Evolutionary conservation across 2,797 vertebrate genomes (phyloP).

Genomic region (Pantherophis alleghaniensis): DNA sequence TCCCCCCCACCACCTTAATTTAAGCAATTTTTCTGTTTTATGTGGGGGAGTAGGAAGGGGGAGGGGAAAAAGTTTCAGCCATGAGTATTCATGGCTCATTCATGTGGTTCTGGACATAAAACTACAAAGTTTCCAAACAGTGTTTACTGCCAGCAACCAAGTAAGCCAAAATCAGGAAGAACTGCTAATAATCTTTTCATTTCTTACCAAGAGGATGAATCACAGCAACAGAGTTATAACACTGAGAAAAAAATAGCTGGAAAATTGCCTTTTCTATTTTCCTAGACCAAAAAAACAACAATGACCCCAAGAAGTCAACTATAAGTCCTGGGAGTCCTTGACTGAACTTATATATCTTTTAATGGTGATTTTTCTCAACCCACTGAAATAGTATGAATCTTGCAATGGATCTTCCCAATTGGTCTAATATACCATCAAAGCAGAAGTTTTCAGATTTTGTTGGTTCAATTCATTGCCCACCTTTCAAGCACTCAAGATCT

Average conservation of each 20-base stretch:
- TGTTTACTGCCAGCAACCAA: neutral
- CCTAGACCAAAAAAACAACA: too few relatives aligned
- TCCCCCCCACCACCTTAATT: neutral
- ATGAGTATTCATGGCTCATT: neutral
- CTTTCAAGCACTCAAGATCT: neutral
- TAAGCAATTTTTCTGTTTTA: neutral
- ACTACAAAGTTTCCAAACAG: neutral
- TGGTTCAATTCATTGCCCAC: neutral
- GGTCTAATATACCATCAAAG: neutral
- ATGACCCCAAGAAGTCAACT: neutral
- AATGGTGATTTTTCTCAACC: neutral
- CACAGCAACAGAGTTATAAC: neutral
- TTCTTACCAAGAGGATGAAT: neutral
- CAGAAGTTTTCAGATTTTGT: neutral
- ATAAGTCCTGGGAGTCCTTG: neutral
- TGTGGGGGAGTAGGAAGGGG: neutral
- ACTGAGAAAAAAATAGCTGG: neutral
- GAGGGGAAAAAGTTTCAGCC: neutral
- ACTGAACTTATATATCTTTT: neutral
- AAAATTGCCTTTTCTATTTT: neutral
- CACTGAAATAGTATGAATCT: neutral
- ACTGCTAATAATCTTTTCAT: neutral
- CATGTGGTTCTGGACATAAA: neutral
- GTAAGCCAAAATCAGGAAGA: neutral
- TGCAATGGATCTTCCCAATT: neutral